Base-by-base conservation (phyloP, 2,797 vertebrate species). In the Sebastes hubbsi region DNA sequence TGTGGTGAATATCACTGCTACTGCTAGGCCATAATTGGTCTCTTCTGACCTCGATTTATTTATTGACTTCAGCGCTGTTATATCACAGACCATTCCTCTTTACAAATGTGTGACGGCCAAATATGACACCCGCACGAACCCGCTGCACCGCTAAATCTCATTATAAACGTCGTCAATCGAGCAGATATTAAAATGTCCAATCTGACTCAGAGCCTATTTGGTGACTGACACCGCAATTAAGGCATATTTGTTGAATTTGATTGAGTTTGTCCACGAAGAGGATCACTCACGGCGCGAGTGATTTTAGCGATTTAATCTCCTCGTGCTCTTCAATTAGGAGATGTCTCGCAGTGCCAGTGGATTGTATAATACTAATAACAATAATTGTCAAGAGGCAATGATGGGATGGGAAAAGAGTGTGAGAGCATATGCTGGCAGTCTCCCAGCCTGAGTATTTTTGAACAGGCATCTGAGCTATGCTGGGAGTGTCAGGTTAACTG, bases 141-240 rank as follows among this genome's bases (percentile, higher is more conserved):
- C 3, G 14, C 73, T 25, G 72, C 82, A 66, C 55, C 1, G 22
- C 49, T 27, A 81, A 85, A 88, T 88, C 77, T 75, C 76, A 88
- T 90, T 78, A 83, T 46, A 81, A 89, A 81, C 66, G 13, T 88
- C 73, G 78, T 86, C 80, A 88, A 78, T 84, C 32, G 0, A 69
- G 78, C 84, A 77, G 81, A 89, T 85, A 88, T 91, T 86, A 90
- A 92, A 89, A 87, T 3, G 71, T 89, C 88, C 59, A 46, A 80
- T 88, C 75, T 76, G 82, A 88, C 83, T 81, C 75, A 60, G 85
- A 91, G 76, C 80, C 59, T 29, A 20, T 87, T 82, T 89, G 87
- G 58, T 82, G 67, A 89, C 49, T 87, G 92, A 86, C 89, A 85
- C 83, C 77, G 82, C 81, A 91, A 90, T 94, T 89, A 93, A 63